phyloP scores from a whole-genome alignment of 2,797 vertebrate species.

The Hydrolagus colliei region DNA sequence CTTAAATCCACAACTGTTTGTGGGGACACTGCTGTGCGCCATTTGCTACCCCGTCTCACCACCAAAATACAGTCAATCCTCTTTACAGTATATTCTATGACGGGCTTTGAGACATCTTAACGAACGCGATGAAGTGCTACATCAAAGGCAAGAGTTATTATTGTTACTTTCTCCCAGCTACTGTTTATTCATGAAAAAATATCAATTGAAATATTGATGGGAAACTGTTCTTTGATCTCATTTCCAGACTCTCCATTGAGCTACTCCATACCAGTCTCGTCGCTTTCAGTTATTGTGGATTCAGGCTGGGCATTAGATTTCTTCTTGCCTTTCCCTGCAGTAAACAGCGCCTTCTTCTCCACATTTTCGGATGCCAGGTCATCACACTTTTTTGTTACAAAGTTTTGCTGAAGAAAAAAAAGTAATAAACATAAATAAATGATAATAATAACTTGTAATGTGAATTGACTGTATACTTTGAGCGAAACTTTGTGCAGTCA shows the following conservation, averaged over 20 bases:
- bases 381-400: slow-evolving; percentile 57
- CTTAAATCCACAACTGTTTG: not conserved
- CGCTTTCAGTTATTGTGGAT: slow-evolving; percentile 36
- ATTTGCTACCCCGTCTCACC: too few relatives aligned
- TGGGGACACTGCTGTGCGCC: too few relatives aligned
- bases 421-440: slow-evolving; percentile 13
- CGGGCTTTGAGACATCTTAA: too few relatives aligned
- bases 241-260: not conserved
- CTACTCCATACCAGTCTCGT: slow-evolving; percentile 42
- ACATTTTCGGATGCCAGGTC: slow-evolving; percentile 48
- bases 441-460: not conserved
- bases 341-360: slow-evolving; percentile 57
- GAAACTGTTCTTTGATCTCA: not conserved
- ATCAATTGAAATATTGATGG: not conserved
- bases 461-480: too few relatives aligned
- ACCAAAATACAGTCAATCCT: too few relatives aligned
- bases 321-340: slow-evolving; percentile 41
- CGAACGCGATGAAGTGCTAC: too few relatives aligned
- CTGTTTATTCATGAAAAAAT: not conserved
- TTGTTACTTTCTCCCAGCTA: too few relatives aligned
- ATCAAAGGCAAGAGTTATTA: too few relatives aligned
- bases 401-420: slow-evolving; percentile 49
- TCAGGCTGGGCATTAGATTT: slow-evolving; percentile 36
- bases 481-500: too few relatives aligned
- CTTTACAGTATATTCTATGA: too few relatives aligned